Evolutionary conservation across 2,113 vertebrate species (phyloP).

Genomic region (Desmodus rotundus): DNA sequence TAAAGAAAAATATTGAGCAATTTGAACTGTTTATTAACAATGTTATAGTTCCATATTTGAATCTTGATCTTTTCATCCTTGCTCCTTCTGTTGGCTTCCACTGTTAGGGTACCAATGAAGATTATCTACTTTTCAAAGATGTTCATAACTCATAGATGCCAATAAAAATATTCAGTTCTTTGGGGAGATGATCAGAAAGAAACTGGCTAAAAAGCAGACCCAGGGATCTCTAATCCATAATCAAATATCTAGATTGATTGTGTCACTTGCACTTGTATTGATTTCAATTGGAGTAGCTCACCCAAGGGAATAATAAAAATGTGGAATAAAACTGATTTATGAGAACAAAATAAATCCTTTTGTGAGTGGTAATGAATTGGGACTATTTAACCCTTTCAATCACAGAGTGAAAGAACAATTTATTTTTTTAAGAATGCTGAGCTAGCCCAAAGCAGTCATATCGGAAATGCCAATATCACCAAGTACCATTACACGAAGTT

Average conservation of each 20-base stretch:
- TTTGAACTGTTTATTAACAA: neutral
- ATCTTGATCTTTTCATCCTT: constrained; percentile 31
- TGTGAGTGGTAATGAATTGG: constrained; percentile 83
- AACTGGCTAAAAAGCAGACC: constrained; percentile 75
- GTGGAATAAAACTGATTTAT: constrained; percentile 87
- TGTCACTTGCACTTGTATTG: constrained; percentile 87
- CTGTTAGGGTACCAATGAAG: constrained; percentile 68
- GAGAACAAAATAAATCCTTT: constrained; percentile 86
- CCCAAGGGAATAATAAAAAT: constrained; percentile 85
- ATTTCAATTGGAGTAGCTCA: constrained; percentile 86
- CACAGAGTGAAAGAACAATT: constrained; percentile 78
- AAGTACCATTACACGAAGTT: constrained; percentile 68
- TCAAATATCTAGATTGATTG: constrained; percentile 91
- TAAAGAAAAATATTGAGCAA: neutral
- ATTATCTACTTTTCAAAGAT: constrained; percentile 78
- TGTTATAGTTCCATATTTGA: neutral
- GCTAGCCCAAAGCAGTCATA: constrained; percentile 73
- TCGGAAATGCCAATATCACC: constrained; percentile 77
- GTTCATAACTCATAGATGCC: constrained; percentile 79
- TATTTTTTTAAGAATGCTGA: constrained; percentile 82
- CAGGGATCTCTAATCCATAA: constrained; percentile 83
- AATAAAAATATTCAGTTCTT: constrained; percentile 78
- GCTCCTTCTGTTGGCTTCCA: constrained; percentile 14
- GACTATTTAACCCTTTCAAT: constrained; percentile 85
- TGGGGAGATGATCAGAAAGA: constrained; percentile 77